Evolutionary conservation across 2,797 vertebrate genomes (phyloP).

Genomic region (Alosa sapidissima): DNA sequence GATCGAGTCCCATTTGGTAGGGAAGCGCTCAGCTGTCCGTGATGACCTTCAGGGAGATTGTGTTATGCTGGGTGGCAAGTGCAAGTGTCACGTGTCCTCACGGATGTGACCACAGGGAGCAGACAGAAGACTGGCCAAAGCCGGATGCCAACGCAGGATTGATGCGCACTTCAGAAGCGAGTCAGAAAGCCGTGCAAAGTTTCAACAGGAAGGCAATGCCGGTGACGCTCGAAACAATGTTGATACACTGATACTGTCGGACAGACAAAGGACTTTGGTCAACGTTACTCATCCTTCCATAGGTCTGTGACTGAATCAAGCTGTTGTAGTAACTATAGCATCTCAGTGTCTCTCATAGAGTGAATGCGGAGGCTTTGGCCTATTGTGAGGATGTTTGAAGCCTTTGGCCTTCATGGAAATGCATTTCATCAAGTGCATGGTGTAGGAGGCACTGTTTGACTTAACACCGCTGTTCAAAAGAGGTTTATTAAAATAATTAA

Average conservation of each 20-base stretch:
- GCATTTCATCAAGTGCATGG: conserved; percentile 65
- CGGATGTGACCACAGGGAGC: not conserved
- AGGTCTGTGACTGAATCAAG: not conserved
- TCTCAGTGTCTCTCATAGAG: not conserved
- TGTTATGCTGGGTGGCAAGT: not conserved
- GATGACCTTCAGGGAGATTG: conserved; percentile 18
- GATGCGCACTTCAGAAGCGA: not conserved
- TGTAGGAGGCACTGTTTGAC: conserved; percentile 64
- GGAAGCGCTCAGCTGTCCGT: not conserved
- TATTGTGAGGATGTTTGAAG: too few species aligned
- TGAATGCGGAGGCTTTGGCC: too few species aligned
- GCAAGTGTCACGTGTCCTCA: not conserved
- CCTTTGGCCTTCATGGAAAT: conserved; percentile 48
- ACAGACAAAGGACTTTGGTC: not conserved
- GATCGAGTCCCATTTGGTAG: conserved; percentile 2
- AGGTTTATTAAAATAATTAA: conserved; percentile 64
- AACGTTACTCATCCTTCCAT: conserved; percentile 8
- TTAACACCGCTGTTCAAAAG: conserved; percentile 71
- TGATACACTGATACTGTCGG: not conserved
- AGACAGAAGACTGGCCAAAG: not conserved
- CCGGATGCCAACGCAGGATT: not conserved
- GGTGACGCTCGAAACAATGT: not conserved
- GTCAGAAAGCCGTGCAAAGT: not conserved
- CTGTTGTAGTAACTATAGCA: conserved; percentile 1
- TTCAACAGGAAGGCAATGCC: not conserved